Percentiles rank a stretch among this genome's conserved stretches.
Conservation (phyloP, 2,113 vertebrate genomes). For the Acrocephalus arundinaceus region DNA sequence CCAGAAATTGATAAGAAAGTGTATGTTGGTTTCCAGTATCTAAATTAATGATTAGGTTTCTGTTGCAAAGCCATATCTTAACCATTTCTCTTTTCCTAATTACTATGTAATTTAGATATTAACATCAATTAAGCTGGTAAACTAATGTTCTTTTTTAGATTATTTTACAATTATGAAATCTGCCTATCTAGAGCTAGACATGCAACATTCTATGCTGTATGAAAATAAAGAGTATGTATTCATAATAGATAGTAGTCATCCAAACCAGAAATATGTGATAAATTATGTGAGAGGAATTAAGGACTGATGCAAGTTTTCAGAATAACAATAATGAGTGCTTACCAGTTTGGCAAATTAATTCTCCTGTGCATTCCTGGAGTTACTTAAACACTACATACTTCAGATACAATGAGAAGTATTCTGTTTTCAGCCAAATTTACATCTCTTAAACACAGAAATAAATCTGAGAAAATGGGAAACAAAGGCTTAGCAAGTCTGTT, state of each 20-base stretch:
- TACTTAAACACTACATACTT: neutral
- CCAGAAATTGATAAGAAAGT: conserved; percentile 32
- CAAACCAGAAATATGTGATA: neutral
- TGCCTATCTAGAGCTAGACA: conserved; percentile 9
- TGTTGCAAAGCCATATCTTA: conserved; percentile 18
- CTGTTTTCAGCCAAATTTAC: neutral
- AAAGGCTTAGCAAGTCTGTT: neutral
- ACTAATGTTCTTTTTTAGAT: conserved; percentile 36
- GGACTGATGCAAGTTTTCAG: neutral
- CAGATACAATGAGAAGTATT: neutral
- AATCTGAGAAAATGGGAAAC: neutral
- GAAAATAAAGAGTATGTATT: neutral
- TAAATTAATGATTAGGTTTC: conserved; percentile 14
- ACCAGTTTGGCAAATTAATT: neutral
- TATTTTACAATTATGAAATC: conserved; percentile 47
- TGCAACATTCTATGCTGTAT: neutral
- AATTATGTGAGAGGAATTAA: neutral
- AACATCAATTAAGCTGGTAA: conserved; percentile 54
- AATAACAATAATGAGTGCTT: neutral
- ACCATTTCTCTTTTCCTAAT: conserved; percentile 30
- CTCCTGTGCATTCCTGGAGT: neutral
- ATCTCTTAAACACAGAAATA: neutral
- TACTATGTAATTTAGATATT: conserved; percentile 60
- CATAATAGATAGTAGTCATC: neutral
- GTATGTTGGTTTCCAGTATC: conserved; percentile 24